These are phyloP conservation scores for Caranx ignobilis DNA, from an alignment of 2,113 vertebrate species.

Conservation along the genomic window DNA sequence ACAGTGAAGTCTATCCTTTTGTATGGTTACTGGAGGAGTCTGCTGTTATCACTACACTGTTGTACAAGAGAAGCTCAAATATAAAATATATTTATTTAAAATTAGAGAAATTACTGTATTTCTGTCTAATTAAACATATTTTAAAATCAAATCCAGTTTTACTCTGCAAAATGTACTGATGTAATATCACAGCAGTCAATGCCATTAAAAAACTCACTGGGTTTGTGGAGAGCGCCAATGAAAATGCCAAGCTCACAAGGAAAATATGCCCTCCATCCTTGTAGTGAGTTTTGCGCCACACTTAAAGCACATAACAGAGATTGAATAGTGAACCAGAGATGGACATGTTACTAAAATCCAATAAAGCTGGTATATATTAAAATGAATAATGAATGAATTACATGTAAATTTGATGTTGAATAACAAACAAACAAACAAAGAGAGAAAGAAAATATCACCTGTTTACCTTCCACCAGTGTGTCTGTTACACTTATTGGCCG, in stretches of 20 bases:
- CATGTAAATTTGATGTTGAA: background rate
- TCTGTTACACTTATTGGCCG: background rate
- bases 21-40: background rate
- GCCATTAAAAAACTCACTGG: background rate
- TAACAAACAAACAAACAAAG: too few relatives aligned
- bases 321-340: background rate
- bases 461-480: background rate
- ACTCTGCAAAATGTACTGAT: background rate
- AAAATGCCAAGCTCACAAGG: conserved; percentile 35
- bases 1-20: background rate
- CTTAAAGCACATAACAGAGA: background rate
- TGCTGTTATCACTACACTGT: background rate
- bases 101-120: background rate
- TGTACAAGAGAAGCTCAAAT: too few relatives aligned
- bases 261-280: conserved; percentile 24
- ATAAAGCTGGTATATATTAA: background rate
- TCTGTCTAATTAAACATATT: background rate
- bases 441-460: background rate
- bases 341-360: background rate
- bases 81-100: background rate
- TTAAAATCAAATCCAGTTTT: too few relatives aligned
- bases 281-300: background rate
- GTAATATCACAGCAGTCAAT: background rate
- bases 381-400: too few relatives aligned
- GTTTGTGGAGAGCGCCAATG: background rate